phyloP scores from a whole-genome alignment of 2,113 vertebrate genomes.

The Clinocottus analis region DNA sequence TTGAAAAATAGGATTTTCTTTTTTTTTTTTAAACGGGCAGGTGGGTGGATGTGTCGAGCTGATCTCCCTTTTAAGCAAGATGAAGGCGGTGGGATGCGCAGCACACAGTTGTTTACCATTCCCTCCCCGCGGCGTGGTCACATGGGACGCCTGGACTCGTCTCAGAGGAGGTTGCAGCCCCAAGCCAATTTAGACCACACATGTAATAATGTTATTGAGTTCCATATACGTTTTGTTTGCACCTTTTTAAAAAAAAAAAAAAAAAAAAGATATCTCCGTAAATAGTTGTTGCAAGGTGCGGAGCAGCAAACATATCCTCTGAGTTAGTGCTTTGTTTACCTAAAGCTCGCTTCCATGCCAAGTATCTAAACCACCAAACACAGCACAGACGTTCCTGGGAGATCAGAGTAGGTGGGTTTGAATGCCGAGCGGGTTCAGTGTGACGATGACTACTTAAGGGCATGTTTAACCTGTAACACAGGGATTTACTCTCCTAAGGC shows the following conservation, averaged over 20 bases:
- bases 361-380: conserved; percentile 16
- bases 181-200: conserved; percentile 24
- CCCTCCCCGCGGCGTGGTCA: conserved; percentile 51
- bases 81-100: conserved; percentile 46
- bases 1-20: conserved; percentile 24
- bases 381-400: not conserved
- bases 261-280: conserved; percentile 7
- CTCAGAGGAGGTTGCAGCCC: conserved; percentile 45
- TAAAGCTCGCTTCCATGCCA: conserved; percentile 7
- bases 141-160: conserved; percentile 48
- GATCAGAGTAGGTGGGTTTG: conserved; percentile 2
- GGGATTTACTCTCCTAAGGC: conserved; percentile 46
- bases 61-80: conserved; percentile 47
- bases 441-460: not conserved
- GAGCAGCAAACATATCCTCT: conserved; percentile 17
- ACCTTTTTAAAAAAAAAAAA: too few relatives aligned
- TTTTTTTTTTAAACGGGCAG: conserved; percentile 14
- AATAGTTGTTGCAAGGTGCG: conserved; percentile 14
- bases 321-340: conserved; percentile 1
- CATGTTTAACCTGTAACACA: conserved; percentile 18
- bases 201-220: conserved; percentile 22
- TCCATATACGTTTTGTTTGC: not conserved
- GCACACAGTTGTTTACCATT: conserved; percentile 62
- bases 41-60: conserved; percentile 49
- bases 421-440: conserved; percentile 5